Base-by-base conservation (phyloP, 2,113 vertebrate genomes). In the Datnioides undecimradiatus region DNA sequence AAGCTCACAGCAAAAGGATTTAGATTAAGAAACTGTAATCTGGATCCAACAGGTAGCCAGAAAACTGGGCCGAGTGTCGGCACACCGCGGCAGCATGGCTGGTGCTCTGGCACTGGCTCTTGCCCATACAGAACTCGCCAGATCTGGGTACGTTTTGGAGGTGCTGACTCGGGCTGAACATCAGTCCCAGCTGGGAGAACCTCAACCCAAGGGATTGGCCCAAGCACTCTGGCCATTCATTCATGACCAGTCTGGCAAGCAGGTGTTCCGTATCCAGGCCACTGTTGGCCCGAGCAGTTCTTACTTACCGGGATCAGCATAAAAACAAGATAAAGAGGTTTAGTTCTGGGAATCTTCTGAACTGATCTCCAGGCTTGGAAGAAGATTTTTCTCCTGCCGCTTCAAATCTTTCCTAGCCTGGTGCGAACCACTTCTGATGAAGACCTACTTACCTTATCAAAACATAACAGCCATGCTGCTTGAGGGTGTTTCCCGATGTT, bases 401-500 rank as follows among this genome's bases (percentile, higher is more conserved):
- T 45, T 54, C 9, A 64, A 36, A 46, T 33, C 8, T 52, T 73
- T 80, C 8, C 9, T 31, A 34, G 43, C 33, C 9, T 1, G 21
- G 8, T 17, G 31, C 45, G 45, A 66, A 60, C 12, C 2, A 36
- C 45, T 54, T 21, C 11, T 31, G 10, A 49, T 40, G 11, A 60
- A 45, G 29, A 63, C 43, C 36, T 19, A 13, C n/a, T 41, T 48
- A 23, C 55, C 36, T 64, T 55, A 76, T 70, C 36, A 34, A 29
- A 75, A 60, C 16, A 41, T 4, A 68, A 43, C 76, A 73, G 49
- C 46, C 2, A 3, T 17, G 52, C 17, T 40, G 59, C 69, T 87
- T 38, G 43, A 29, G 77, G 72, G 43, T 25, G 23, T 71, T 81
- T 85, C 36, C 76, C 17, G 0, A 7, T 72, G 38, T 49, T 60